phyloP scores from a whole-genome alignment of 2,888 invertebrate species.

The Artemia sinica region DNA sequence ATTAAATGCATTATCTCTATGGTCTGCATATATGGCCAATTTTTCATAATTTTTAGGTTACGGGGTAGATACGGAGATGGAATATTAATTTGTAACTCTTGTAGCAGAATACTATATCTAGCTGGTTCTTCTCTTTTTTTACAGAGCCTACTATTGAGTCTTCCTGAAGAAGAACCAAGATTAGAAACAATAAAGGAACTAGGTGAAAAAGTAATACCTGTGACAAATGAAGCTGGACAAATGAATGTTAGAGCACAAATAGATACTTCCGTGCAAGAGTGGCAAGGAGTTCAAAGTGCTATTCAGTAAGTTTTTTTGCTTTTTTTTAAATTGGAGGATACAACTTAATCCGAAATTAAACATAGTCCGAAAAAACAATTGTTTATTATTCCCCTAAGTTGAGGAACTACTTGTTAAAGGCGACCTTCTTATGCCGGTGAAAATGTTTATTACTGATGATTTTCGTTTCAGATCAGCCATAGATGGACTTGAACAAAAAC shows the following conservation, averaged over 20 bases:
- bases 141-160: conserved; percentile 50
- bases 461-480: conserved; percentile 42
- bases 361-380: no score
- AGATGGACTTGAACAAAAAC: conserved; percentile 57
- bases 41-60: conserved; percentile 6
- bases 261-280: conserved; percentile 71
- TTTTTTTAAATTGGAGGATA: no score
- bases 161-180: conserved; percentile 69
- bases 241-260: conserved; percentile 68
- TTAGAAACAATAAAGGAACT: conserved; percentile 58
- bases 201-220: conserved; percentile 78
- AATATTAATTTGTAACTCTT: neutral
- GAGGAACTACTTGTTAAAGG: neutral
- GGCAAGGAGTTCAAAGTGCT: conserved; percentile 61
- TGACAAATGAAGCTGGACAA: conserved; percentile 64
- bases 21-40: neutral
- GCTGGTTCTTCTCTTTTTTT: conserved; percentile 22
- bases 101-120: no score
- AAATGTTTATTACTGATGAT: conserved; percentile 2
- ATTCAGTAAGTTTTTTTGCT: conserved; percentile 36
- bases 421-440: neutral
- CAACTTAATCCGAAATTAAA: no score
- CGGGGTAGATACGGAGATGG: conserved; percentile 4
- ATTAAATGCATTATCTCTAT: neutral
- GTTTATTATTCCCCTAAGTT: no score